These are phyloP conservation scores for Monodelphis domestica DNA, from an alignment of 2,797 vertebrate genomes.

Conservation along the genomic window DNA sequence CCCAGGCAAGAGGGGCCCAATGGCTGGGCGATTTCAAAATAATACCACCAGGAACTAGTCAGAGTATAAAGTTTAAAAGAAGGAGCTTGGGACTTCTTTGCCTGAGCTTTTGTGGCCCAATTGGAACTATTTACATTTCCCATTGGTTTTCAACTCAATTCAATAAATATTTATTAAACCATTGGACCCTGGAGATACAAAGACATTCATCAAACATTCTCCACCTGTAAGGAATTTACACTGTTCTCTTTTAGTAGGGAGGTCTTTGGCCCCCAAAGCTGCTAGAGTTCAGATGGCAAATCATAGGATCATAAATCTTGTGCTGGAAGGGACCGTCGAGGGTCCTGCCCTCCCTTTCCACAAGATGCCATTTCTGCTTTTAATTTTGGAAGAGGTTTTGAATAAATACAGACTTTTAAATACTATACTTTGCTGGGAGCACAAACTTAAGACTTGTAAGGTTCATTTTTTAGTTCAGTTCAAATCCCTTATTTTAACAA, in stretches of 20 bases:
- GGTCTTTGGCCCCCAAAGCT: neutral
- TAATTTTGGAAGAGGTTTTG: neutral
- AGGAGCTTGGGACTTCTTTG: neutral
- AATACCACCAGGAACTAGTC: neutral
- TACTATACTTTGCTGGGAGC: neutral
- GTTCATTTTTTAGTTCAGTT: neutral
- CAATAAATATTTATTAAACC: neutral
- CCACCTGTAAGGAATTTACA: neutral
- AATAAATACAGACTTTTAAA: neutral
- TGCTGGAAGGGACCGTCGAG: neutral
- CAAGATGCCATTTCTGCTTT: neutral
- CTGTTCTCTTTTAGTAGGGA: neutral
- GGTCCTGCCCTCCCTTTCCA: neutral
- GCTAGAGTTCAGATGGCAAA: neutral
- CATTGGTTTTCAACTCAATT: neutral
- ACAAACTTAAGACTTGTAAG: neutral
- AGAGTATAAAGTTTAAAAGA: neutral
- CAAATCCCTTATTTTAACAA: neutral
- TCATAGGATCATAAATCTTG: neutral
- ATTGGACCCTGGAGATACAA: neutral
- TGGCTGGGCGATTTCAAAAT: neutral
- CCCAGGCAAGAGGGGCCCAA: neutral
- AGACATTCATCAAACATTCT: neutral
- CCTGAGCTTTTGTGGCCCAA: neutral
- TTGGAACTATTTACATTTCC: neutral